A percentile compares a stretch with the other conserved stretches of the same genome.
Evolutionary conservation across 2,888 invertebrate genomes (phyloP).

Genomic region (Tiphia femorata): DNA sequence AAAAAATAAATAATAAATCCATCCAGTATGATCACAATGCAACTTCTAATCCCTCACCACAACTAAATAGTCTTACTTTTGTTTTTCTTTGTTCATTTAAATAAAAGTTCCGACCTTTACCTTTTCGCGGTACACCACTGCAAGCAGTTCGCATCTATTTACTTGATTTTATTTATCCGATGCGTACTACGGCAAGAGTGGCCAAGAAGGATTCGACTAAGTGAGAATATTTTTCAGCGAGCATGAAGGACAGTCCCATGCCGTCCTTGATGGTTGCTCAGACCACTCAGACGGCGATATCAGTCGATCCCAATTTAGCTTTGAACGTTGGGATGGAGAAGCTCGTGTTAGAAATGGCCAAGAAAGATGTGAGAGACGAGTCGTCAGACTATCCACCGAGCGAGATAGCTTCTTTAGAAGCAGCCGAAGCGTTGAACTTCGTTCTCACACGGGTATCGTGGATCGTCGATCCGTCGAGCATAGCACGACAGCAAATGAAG

Average conservation of each 20-base stretch:
- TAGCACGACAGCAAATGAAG: not conserved
- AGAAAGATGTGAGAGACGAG: constrained; percentile 3
- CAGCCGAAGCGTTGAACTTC: constrained; percentile 33
- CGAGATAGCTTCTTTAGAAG: constrained; percentile 17
- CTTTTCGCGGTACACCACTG: too few relatives aligned
- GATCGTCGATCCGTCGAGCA: constrained; percentile 36
- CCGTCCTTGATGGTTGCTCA: constrained; percentile 35
- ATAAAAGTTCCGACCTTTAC: too few relatives aligned
- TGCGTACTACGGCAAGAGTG: too few relatives aligned
- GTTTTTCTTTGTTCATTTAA: too few relatives aligned
- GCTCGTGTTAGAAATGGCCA: not conserved
- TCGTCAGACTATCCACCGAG: not conserved
- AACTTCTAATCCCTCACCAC: too few relatives aligned
- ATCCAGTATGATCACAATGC: too few relatives aligned
- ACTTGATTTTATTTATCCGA: too few relatives aligned
- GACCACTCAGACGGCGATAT: constrained; percentile 32
- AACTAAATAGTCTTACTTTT: too few relatives aligned
- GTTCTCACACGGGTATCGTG: constrained; percentile 40
- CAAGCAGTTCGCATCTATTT: too few relatives aligned
- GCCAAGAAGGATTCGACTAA: too few relatives aligned
- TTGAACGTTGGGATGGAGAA: not conserved
- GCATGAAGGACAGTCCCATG: constrained; percentile 30
- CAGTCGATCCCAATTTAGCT: constrained; percentile 15
- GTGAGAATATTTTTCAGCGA: constrained; percentile 22
- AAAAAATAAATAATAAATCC: too few relatives aligned